phyloP scores from a whole-genome alignment of 1,140 invertebrate genomes.

The Bombus sylvicola region DNA sequence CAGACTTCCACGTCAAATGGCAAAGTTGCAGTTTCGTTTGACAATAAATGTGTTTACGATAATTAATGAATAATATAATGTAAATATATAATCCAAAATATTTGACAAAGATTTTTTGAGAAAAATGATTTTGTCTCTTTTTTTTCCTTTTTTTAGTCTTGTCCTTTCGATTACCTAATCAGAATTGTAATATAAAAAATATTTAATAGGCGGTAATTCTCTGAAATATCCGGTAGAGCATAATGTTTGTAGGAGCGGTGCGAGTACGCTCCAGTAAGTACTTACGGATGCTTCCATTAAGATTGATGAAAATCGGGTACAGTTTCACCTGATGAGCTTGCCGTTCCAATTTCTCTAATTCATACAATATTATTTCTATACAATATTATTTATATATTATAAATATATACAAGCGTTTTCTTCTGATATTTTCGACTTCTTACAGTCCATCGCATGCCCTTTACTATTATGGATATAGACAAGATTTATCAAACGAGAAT shows the following conservation, averaged over 20 bases:
- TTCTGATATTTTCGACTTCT: neutral
- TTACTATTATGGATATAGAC: no score
- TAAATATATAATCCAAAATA: neutral
- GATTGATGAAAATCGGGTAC: slow-evolving; percentile 30
- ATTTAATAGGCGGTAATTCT: neutral
- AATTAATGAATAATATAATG: neutral
- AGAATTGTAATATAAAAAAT: neutral
- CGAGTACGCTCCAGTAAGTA: neutral
- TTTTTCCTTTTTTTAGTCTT: neutral
- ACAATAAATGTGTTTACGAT: neutral
- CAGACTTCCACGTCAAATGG: neutral
- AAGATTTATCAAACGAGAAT: slow-evolving; percentile 12
- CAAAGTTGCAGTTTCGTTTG: neutral
- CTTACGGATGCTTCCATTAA: slow-evolving; percentile 38
- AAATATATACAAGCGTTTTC: neutral
- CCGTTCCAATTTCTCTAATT: slow-evolving; percentile 21
- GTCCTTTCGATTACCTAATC: neutral
- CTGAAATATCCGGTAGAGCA: neutral
- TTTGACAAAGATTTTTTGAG: no score
- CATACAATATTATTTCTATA: neutral
- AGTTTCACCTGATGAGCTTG: neutral
- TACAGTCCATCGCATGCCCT: neutral
- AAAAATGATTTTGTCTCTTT: neutral
- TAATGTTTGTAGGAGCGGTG: neutral
- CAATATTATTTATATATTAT: neutral